Base-by-base conservation (phyloP, 2,888 invertebrate genomes). In the Dastarcus helophoroides region DNA sequence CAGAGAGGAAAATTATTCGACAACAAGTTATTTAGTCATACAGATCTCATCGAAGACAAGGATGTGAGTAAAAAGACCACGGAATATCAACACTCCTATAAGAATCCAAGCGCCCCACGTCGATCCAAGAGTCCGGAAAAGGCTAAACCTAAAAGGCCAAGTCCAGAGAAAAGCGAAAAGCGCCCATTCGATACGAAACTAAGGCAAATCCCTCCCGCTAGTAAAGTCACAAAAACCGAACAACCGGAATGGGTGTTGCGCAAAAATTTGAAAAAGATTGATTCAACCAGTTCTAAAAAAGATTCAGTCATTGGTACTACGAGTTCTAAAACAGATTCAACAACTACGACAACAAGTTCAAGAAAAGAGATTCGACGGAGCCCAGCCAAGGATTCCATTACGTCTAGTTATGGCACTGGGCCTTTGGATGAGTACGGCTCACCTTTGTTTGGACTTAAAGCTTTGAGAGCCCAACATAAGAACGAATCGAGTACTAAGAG, bases 351-450 rank as follows among this genome's bases (percentile, higher is more conserved):
- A 19, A 31, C 37, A 7, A 38, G 64, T 62, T 49, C 61, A 61
- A n/a, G 56, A 64, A 13, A 60, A 65, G 36, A 31, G 16, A 19
- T 46, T 50, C 55, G 37, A 53, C 63, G 32, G 44, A 68, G 47
- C 48, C 51, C 51, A 2, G 38, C 44, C 2, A 54, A 53, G 34
- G 79, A 81, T 53, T 71, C 71, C 14, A 77, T 85, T 35, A 83
- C 79, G 3, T 83, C 83, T 2, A 79, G 82, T 54, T 85, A 85
- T 56, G 84, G 84, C 2, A 79, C 82, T 2, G 85, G 85, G 1
- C 85, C 85, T 14, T 75, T 79, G 2, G 85, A 85, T 53, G 80
- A 83, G 41, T 75, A 81, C 44, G 84, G 85, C 7, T 66, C 70
- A 33, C 84, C 84, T 12, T 64, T 85, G 33, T 85, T 85, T 60